Conservation (phyloP, 2,797 vertebrate genomes). For the Neosalanx taihuensis region DNA sequence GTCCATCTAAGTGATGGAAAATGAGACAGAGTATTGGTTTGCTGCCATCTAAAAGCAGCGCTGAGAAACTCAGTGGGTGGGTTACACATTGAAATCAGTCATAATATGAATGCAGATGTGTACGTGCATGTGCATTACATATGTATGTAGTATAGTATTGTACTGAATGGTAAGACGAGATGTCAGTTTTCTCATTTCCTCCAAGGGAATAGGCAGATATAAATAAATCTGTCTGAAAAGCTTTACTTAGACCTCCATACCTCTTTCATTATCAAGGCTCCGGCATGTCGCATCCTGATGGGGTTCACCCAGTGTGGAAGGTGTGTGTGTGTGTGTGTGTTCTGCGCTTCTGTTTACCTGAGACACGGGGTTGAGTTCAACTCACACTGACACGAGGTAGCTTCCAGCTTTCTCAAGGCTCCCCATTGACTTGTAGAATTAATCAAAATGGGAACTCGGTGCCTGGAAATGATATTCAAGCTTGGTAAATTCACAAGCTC, state of each 20-base stretch:
- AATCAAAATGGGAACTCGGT: constrained; percentile 2
- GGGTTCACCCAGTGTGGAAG: not conserved
- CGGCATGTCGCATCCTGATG: not conserved
- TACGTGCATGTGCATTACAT: not conserved
- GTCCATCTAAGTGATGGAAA: no score
- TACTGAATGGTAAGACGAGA: not conserved
- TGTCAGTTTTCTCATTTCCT: not conserved
- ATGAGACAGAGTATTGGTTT: no score
- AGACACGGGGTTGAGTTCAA: constrained; percentile 1
- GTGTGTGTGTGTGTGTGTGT: constrained; percentile 15
- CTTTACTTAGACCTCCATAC: not conserved
- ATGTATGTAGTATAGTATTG: not conserved
- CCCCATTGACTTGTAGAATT: constrained; percentile 8
- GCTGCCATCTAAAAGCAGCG: no score
- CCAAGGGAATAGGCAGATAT: not conserved
- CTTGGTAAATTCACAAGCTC: not conserved
- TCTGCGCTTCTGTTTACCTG: not conserved
- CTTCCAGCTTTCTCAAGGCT: not conserved
- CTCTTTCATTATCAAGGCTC: constrained; percentile 6
- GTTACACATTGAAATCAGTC: no score
- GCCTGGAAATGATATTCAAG: not conserved
- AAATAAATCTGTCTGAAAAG: not conserved
- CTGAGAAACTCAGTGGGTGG: no score
- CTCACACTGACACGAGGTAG: constrained; percentile 5
- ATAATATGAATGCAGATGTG: not conserved